Percentiles rank a stretch among this genome's conserved stretches.
Conservation (phyloP, 2,797 vertebrate genomes). For the Siniperca scherzeri region DNA sequence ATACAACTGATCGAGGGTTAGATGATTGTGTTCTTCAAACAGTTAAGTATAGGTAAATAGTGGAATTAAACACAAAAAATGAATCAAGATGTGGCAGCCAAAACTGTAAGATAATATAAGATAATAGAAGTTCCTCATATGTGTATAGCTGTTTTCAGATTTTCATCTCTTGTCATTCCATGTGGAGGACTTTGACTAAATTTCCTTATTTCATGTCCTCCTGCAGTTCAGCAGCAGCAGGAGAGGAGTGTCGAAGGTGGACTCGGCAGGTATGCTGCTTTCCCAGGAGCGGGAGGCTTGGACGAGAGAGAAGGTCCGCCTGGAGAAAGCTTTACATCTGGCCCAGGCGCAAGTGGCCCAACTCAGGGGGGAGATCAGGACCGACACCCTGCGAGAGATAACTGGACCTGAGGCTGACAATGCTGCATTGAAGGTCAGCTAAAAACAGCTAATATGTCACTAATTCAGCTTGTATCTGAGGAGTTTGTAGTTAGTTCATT, state of each 20-base stretch:
- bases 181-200: not conserved
- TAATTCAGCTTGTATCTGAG: not conserved
- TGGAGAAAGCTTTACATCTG: conserved; percentile 90
- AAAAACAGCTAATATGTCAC: not conserved
- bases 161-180: not conserved
- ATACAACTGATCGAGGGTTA: not conserved
- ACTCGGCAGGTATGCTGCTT: conserved; percentile 80
- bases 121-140: not conserved
- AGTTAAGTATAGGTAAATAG: no score
- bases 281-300: conserved; percentile 92
- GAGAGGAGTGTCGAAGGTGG: conserved; percentile 63
- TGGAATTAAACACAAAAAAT: not conserved
- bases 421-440: conserved; percentile 89
- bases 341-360: conserved; percentile 90
- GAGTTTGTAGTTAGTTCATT: not conserved
- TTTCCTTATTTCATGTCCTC: not conserved
- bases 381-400: conserved; percentile 87
- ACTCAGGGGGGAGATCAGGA: conserved; percentile 90
- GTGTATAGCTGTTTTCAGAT: not conserved
- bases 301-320: conserved; percentile 86
- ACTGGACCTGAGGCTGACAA: conserved; percentile 89
- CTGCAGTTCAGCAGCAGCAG: conserved; percentile 75
- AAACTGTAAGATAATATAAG: no score
- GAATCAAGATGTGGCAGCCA: no score
- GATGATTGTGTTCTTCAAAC: not conserved